A percentile compares a stretch with the other conserved stretches of the same genome.
Conservation (phyloP, 2,113 vertebrate species). For the Monopterus albus region DNA sequence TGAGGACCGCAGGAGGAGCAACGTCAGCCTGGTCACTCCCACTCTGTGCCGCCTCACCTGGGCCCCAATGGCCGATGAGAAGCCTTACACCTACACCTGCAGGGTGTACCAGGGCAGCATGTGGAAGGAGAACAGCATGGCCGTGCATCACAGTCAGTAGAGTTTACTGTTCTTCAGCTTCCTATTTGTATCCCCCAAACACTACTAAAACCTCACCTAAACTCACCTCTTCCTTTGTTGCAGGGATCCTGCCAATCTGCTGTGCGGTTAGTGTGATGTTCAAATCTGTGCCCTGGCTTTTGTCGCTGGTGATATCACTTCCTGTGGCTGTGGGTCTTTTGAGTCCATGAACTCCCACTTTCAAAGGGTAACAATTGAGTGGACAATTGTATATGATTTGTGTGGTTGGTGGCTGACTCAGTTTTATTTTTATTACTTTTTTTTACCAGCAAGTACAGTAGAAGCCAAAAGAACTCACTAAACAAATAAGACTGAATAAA, state of each 20-base stretch:
- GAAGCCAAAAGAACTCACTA: neutral
- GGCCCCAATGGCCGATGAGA: conserved; percentile 81
- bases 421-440: conserved; percentile 22
- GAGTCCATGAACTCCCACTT: conserved; percentile 60
- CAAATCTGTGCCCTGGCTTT: conserved; percentile 69
- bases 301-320: conserved; percentile 76
- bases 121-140: conserved; percentile 86
- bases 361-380: neutral
- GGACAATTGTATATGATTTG: too few species aligned
- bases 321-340: conserved; percentile 75
- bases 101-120: conserved; percentile 80
- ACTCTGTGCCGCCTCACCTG: conserved; percentile 83
- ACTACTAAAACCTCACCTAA: neutral
- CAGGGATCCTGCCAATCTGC: conserved; percentile 83
- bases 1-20: conserved; percentile 80
- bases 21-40: conserved; percentile 79
- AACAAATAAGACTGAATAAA: conserved; percentile 3
- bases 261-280: conserved; percentile 76
- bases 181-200: neutral
- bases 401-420: conserved; percentile 23
- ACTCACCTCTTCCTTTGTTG: conserved; percentile 32
- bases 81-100: conserved; percentile 84
- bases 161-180: neutral
- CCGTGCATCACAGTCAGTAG: conserved; percentile 83
- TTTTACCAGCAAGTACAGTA: conserved; percentile 11